A percentile compares a stretch with the other conserved stretches of the same genome.
phyloP scores from a whole-genome alignment of 2,797 vertebrate genomes.

The Pelodytes ibericus region DNA sequence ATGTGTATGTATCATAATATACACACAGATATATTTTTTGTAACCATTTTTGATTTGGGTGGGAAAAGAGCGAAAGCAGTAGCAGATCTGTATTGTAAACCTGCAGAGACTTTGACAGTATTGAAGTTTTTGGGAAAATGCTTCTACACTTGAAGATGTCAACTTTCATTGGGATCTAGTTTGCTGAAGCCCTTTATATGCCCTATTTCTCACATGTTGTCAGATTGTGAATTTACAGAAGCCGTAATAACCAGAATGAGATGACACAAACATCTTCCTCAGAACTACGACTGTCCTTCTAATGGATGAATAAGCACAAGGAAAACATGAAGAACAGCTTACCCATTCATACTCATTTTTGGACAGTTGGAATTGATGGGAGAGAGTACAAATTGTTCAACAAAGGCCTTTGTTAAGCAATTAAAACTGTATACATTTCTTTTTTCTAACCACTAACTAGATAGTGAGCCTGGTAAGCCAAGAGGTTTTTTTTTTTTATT shows the following conservation, averaged over 20 bases:
- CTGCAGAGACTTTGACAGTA: conserved; percentile 67
- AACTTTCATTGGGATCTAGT: too few species aligned
- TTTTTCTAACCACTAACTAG: conserved; percentile 85
- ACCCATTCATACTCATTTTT: conserved; percentile 71
- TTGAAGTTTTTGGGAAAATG: neutral
- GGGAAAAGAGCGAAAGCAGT: conserved; percentile 60
- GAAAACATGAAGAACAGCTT: conserved; percentile 64
- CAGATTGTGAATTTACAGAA: neutral
- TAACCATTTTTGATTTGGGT: neutral
- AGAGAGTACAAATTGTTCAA: conserved; percentile 61
- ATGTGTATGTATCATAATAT: too few species aligned
- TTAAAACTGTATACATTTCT: conserved; percentile 82
- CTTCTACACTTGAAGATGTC: neutral
- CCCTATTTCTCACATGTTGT: neutral
- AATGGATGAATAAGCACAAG: conserved; percentile 74
- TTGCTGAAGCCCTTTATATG: conserved; percentile 2
- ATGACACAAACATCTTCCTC: conserved; percentile 70
- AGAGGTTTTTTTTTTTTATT: conserved; percentile 46
- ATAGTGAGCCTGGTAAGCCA: conserved; percentile 78
- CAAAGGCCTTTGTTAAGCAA: conserved; percentile 80
- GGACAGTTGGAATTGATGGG: conserved; percentile 67
- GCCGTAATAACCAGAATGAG: conserved; percentile 19
- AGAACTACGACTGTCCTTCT: conserved; percentile 73
- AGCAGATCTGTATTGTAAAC: conserved; percentile 68
- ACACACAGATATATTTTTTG: neutral